Evolutionary conservation across 92 coral and sea anemone genomes (phyloP), one percentile per base, ranked within the genome.

Genomic region (Parazoanthus swiftii): DNA sequence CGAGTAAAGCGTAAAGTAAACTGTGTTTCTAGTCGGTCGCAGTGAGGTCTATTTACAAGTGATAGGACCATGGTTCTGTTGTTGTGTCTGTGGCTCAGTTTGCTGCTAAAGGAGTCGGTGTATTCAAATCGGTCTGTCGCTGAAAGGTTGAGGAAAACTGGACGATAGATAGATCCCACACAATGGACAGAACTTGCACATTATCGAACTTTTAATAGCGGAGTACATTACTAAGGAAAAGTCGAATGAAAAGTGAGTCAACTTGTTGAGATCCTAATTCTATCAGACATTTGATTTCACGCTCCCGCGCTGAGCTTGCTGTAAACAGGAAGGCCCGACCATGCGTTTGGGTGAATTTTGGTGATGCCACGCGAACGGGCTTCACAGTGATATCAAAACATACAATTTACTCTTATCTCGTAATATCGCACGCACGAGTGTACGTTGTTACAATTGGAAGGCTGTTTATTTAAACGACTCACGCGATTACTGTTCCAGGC

Each of bases 301-400:
- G 70, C 70, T 63, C 16, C 80, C 11, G n/a, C 80, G 42, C 82
- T n/a, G 65, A n/a, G 66, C 39, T 44, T 50, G 37, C 39, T n/a
- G 39, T 79, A 79, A 79, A 79, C 82, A 79, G 82, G 82, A 79
- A 79, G 82, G 66, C 9, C 59, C 16, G 16, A 54, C 59, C 18
- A 33, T 15, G 67, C 11, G 66, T 79, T 74, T 74, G 44, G 36
- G 42, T 74, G 46, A 67, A 37, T 79, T 51, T 46, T 79, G 21
- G 42, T 9, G 33, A 29, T 35, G 6, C 37, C 37, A 48, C 44
- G 16, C 59, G 15, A 71, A 43, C 16, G 38, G 74, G 25, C 16
- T 84, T 46, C 54, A 29, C 39, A 25, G 29, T 81, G 67, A 38
- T 59, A 63, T 39, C 46, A 82, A 44, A 82, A 70, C 44, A 38